Evolutionary conservation across 1,140 invertebrate species (phyloP), one percentile per base, ranked within the genome.

Genomic region (Mylabris phalerata): DNA sequence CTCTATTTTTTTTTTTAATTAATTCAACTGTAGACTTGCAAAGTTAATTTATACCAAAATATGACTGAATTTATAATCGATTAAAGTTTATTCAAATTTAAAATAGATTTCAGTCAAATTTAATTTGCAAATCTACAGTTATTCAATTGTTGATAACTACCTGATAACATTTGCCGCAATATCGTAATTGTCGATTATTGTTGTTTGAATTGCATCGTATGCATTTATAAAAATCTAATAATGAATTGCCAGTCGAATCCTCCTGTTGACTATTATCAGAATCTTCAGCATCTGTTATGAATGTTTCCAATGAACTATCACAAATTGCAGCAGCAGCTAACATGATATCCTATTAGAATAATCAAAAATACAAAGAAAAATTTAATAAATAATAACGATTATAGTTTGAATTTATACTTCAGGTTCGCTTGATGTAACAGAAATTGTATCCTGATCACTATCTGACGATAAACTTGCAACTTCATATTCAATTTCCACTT

Each of bases 101-200:
- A 19, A 19, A 19, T 19, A 19, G 19, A 19, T 19, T 32, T 32
- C 32, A 32, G 32, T 32, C 32, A 7, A 44, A 55, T 42, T 42
- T 7, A 40, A 44, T 41, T 61, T 63, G 59, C 57, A 63, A 64
- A 67, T 61, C 59, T 58, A 48, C 48, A 55, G 43, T 9, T 38
- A 46, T 46, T 45, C 47, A 44, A 59, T 61, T 40, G 40, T 44
- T 26, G 55, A 63, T 66, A 68, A 51, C 60, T 71, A 71, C 82
- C 80, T 83, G 78, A 67, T 79, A 85, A 67, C 84, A 86, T 71
- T 81, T 82, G 71, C 84, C 79, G 71, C 84, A 87, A 73, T 82
- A 85, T 42, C 80, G 75, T 69, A 80, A 85, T 38, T 79, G 67
- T 24, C 81, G 82, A 75, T 83, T 84, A 66, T 82, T 81, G 68